A percentile compares a stretch with the other conserved stretches of the same genome.
These are phyloP conservation scores for Ciconia stormi DNA, from an alignment of 2,113 vertebrate species.

Conservation along the genomic window DNA sequence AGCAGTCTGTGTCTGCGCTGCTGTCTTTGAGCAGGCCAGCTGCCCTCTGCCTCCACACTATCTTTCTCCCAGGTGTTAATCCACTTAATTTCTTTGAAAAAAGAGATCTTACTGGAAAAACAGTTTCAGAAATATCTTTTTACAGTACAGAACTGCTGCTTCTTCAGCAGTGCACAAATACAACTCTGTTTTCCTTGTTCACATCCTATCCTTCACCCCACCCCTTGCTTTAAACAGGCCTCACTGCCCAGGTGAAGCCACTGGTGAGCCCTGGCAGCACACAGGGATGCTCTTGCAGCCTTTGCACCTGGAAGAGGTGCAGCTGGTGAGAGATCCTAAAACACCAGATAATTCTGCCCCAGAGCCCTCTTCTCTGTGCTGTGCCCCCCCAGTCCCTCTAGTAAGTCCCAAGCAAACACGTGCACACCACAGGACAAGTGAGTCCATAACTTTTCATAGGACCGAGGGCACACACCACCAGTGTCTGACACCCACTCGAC, in stretches of 20 bases:
- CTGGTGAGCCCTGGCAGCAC: not conserved
- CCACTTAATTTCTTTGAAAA: not conserved
- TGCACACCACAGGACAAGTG: rapidly evolving
- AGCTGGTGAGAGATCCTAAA: not conserved
- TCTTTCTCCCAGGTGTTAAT: not conserved
- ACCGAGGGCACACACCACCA: not conserved
- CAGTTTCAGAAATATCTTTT: not conserved
- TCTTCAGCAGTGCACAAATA: rapidly evolving
- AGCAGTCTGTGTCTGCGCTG: no score
- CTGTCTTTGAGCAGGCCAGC: rapidly evolving
- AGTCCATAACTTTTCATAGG: rapidly evolving
- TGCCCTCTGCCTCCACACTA: not conserved
- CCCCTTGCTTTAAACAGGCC: not conserved
- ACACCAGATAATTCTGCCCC: no score
- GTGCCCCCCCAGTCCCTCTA: not conserved
- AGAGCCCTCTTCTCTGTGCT: not conserved
- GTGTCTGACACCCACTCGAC: not conserved
- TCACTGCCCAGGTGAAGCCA: not conserved
- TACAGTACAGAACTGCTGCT: not conserved
- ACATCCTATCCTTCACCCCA: rapidly evolving
- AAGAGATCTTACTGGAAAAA: not conserved
- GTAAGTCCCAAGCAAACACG: not conserved
- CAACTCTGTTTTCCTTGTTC: rapidly evolving
- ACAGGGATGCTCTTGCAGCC: not conserved
- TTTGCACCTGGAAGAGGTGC: not conserved